Conservation (phyloP, 2,113 vertebrate genomes). For the Propithecus coquereli region DNA sequence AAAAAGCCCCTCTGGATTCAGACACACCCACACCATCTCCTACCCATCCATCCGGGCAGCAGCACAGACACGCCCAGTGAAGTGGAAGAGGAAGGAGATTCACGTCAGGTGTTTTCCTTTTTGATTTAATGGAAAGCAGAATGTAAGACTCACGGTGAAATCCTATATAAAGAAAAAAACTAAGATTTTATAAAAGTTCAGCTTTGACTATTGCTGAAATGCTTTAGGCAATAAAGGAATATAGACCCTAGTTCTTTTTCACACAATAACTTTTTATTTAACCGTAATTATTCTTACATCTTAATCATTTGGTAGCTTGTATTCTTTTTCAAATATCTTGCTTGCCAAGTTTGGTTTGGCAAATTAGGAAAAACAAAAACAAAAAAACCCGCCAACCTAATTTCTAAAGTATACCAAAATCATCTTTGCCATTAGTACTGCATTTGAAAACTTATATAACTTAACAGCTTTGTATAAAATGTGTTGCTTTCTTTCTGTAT, state of each 20-base stretch:
- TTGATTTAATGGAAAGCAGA: background rate
- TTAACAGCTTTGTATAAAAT: constrained; percentile 27
- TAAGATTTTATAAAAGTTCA: constrained; percentile 14
- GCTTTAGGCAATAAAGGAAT: background rate
- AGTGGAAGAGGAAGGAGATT: background rate
- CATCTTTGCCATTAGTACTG: constrained; percentile 30
- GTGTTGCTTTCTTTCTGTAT: constrained; percentile 9
- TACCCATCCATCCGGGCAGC: too few relatives aligned
- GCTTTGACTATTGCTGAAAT: background rate
- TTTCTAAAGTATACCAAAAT: constrained; percentile 43
- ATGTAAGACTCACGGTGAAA: background rate
- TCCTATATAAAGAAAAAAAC: background rate
- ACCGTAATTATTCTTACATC: constrained; percentile 4
- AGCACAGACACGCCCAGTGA: fast-evolving
- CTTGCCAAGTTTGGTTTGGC: constrained; percentile 37
- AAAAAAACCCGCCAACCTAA: background rate
- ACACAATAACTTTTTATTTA: constrained; percentile 15
- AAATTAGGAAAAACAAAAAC: background rate
- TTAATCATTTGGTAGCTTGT: constrained; percentile 17
- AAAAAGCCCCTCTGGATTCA: background rate
- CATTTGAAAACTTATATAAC: constrained; percentile 48
- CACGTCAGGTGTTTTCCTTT: background rate
- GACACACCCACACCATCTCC: background rate
- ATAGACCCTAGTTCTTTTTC: background rate
- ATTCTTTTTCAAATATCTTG: constrained; percentile 16